Percentiles rank a stretch among this genome's conserved stretches.
phyloP scores from a whole-genome alignment of 2,888 invertebrate species.

The Trachelus troglodyta region DNA sequence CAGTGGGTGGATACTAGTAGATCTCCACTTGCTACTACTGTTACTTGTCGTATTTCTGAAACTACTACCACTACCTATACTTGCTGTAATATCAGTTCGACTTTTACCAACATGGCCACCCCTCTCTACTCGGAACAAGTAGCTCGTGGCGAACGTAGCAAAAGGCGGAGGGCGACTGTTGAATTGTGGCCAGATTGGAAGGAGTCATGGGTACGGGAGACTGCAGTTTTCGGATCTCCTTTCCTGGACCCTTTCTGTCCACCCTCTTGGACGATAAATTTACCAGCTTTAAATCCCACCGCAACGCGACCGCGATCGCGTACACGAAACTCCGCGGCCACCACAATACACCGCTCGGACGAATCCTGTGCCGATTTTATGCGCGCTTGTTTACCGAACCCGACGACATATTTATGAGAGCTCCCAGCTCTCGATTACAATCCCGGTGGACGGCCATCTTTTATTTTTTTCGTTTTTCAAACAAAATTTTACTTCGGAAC shows the following conservation, averaged over 20 bases:
- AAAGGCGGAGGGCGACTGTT: conserved; percentile 30
- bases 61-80: not conserved
- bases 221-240: conserved; percentile 37
- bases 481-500: conserved; percentile 8
- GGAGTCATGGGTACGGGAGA: conserved; percentile 24
- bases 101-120: not conserved
- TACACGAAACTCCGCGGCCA: conserved; percentile 9
- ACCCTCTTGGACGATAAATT: conserved; percentile 49
- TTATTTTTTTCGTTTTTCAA: not conserved
- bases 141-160: conserved; percentile 3
- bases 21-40: not conserved
- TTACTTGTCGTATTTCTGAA: not conserved
- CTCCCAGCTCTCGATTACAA: conserved; percentile 33
- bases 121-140: not conserved
- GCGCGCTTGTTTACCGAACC: conserved; percentile 47
- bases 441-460: conserved; percentile 22
- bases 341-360: conserved; percentile 4
- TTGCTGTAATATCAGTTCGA: not conserved
- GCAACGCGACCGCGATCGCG: conserved; percentile 33
- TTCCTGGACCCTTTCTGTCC: conserved; percentile 33
- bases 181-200: conserved; percentile 37
- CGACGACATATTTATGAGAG: conserved; percentile 51
- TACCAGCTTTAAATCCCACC: conserved; percentile 49
- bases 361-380: conserved; percentile 37
- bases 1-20: too few species aligned